A percentile compares a stretch with the other conserved stretches of the same genome.
phyloP scores from a whole-genome alignment of 1,140 invertebrate species.

The Drosophila neocordata region DNA sequence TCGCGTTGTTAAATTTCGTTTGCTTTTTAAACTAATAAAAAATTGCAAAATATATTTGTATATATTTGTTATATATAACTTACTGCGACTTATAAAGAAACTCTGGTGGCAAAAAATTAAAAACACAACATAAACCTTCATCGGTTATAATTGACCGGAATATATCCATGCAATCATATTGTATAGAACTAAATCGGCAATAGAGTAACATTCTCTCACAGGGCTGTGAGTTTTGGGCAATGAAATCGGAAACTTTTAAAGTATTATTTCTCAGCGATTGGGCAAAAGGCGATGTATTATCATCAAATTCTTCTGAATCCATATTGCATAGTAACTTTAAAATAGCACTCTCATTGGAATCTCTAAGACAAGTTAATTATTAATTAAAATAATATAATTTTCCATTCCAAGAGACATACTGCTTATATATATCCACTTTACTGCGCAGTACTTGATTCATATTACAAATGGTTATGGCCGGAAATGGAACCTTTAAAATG shows the following conservation, averaged over 20 bases:
- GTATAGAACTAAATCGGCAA: conserved; percentile 86
- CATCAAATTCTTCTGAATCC: conserved; percentile 9
- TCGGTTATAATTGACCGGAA: conserved; percentile 90
- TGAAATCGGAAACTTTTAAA: conserved; percentile 55
- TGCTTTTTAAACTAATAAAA: conserved; percentile 20
- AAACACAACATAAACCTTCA: conserved; percentile 92
- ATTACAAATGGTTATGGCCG: conserved; percentile 91
- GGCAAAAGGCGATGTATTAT: conserved; percentile 5
- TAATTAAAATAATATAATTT: too few relatives aligned
- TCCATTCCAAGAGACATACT: conserved; percentile 32
- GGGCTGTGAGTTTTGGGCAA: conserved; percentile 84
- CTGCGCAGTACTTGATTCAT: conserved; percentile 89
- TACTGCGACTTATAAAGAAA: conserved; percentile 85
- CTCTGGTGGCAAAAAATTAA: conserved; percentile 88
- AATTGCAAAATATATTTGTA: not conserved
- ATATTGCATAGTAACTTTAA: conserved; percentile 54
- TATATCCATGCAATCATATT: conserved; percentile 86
- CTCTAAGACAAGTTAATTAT: conserved; percentile 24
- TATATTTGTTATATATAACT: too few relatives aligned
- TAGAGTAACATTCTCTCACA: conserved; percentile 87
- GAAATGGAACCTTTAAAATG: conserved; percentile 88
- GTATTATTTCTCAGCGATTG: conserved; percentile 39
- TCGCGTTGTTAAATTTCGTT: conserved; percentile 27
- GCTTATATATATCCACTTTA: conserved; percentile 53
- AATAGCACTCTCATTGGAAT: conserved; percentile 46